Conservation (phyloP, 2,888 invertebrate genomes). For the Coelopa pilipes region DNA sequence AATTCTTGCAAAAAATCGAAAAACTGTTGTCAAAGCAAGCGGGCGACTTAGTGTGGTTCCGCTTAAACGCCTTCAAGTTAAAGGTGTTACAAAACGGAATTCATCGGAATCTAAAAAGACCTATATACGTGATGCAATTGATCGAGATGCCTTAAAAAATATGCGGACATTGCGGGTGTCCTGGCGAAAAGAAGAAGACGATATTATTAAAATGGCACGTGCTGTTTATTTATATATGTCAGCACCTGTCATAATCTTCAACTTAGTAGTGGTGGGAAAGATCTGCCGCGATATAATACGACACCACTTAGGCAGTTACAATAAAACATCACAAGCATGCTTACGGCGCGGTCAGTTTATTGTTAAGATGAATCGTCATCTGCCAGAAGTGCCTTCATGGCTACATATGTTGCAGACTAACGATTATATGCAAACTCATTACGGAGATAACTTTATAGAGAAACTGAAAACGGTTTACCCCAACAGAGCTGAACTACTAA, state of each 20-base stretch:
- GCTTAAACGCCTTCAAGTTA: conserved; percentile 36
- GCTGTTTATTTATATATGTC: conserved; percentile 71
- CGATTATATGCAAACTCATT: conserved; percentile 67
- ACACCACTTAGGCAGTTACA: conserved; percentile 68
- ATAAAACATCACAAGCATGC: conserved; percentile 78
- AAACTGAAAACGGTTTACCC: conserved; percentile 60
- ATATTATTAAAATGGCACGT: conserved; percentile 74
- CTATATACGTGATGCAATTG: conserved; percentile 71
- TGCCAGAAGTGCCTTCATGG: conserved; percentile 72
- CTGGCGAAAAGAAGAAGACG: conserved; percentile 78
- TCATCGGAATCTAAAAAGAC: conserved; percentile 38
- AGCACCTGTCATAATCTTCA: conserved; percentile 64
- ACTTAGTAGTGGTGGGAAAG: conserved; percentile 62
- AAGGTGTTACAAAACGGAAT: conserved; percentile 37
- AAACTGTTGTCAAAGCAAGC: conserved; percentile 34
- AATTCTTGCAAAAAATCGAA: conserved; percentile 30
- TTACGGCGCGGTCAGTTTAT: conserved; percentile 73
- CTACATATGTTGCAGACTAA: conserved; percentile 73
- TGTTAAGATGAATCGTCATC: conserved; percentile 71
- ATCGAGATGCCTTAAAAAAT: conserved; percentile 72
- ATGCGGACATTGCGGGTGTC: conserved; percentile 72
- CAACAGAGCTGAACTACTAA: conserved; percentile 52
- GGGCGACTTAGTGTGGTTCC: conserved; percentile 31
- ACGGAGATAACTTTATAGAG: conserved; percentile 63
- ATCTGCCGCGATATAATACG: conserved; percentile 72